A percentile compares a stretch with the other conserved stretches of the same genome.
phyloP scores from a whole-genome alignment of 2,113 vertebrate species.

The Petrocephalus microphthalmus region DNA sequence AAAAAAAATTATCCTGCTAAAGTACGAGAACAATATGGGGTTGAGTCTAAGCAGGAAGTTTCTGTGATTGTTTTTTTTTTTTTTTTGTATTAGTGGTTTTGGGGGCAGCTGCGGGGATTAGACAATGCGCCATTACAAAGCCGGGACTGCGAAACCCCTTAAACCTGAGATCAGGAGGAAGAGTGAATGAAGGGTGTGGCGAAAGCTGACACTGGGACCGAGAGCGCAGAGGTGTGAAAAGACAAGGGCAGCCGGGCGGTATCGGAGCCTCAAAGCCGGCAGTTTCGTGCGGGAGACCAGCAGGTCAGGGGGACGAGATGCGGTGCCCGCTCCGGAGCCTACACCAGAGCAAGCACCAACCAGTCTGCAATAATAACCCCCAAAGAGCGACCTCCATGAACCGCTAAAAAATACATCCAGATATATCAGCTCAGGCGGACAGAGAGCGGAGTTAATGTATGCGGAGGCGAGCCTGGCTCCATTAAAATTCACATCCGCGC shows the following conservation, averaged over 20 bases:
- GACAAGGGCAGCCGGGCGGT: not conserved
- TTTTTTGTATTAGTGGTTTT: not conserved
- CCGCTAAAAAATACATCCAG: not conserved
- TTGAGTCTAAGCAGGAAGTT: not conserved
- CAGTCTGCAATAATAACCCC: conserved; percentile 1
- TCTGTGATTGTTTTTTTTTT: not conserved
- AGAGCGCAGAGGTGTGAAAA: conserved; percentile 4
- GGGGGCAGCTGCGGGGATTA: not conserved
- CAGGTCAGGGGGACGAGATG: not conserved
- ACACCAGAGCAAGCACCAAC: not conserved
- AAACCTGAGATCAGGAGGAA: not conserved
- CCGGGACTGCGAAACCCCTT: not conserved
- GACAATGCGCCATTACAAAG: not conserved
- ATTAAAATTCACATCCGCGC: conserved; percentile 14
- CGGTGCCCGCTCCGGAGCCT: not conserved
- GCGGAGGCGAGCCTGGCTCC: not conserved
- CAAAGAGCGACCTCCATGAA: conserved; percentile 7
- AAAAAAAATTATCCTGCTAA: not conserved
- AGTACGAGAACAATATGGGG: not conserved
- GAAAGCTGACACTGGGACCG: not conserved
- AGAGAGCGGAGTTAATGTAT: conserved; percentile 3
- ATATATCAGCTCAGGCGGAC: not conserved
- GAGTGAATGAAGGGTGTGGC: not conserved
- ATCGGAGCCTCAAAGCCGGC: not conserved
- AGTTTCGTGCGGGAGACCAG: not conserved